Evolutionary conservation across 2,888 invertebrate species (phyloP), one percentile per base, ranked within the genome.

Genomic region (Polydrusus pterygomalis): DNA sequence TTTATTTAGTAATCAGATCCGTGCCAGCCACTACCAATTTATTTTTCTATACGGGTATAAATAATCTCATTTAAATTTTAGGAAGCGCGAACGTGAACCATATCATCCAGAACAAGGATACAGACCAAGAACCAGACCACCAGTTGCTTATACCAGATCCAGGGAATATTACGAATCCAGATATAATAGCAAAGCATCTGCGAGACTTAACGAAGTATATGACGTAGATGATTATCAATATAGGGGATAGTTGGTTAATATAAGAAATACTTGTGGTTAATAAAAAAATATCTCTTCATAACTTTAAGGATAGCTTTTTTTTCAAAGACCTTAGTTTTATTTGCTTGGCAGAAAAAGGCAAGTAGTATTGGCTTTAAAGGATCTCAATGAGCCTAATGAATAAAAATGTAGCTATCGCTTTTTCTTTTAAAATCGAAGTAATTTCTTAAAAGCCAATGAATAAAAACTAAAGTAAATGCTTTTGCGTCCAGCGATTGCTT

Each of bases 201-300:
- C 77, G 7, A 77, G 77, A 40, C 63, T 77, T 13, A 83, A 83
- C 72, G 81, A 81, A 40, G 78, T 82, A 17, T 79, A 80, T 65
- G 80, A 82, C 43, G 43, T 40, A 9, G 20, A 51, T 25, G 79
- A 81, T 67, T 78, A 78, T 54, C 75, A 77, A 64, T 79, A 81
- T 51, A 75, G 75, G 68, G 72, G 69, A 63, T 78, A 63, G 20
- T 13, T 13, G 6, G 13, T 25, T 1, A 3, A 5, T 25, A 25
- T 25, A 25, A 25, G 5, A 25, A 25, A 47, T 47, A n/a, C 13
- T 47, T 17, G 17, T 17, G 3, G 43, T 43, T 43, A 9, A 43
- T n/a, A n/a, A n/a, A n/a, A 43, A 43, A n/a, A 43, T 43, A 11
- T 40, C 11, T 2, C 11, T 40, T 40, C n/a, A 8, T 9, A 40